Evolutionary conservation across 1,140 invertebrate genomes (phyloP).

Genomic region (Tetranychus urticae): DNA sequence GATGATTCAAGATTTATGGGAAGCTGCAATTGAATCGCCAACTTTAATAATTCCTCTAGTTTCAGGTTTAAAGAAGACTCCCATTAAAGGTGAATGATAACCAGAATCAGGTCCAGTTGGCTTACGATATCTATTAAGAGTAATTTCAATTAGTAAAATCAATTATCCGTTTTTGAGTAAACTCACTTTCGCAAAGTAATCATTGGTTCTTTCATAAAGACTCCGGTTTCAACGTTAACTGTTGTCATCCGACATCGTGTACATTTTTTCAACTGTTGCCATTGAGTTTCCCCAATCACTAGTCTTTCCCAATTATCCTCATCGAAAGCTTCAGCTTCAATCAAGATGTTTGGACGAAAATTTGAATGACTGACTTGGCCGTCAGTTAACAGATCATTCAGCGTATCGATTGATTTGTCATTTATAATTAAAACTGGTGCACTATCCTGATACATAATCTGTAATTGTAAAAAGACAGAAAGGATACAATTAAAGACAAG

Average conservation of each 20-base stretch:
- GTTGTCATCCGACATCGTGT: conserved; percentile 19
- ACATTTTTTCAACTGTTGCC: conserved; percentile 15
- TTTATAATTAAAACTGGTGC: conserved; percentile 15
- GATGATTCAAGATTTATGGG: no score
- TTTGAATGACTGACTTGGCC: conserved; percentile 13
- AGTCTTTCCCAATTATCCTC: conserved; percentile 17
- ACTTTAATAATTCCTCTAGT: not conserved
- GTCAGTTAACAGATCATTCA: conserved; percentile 16
- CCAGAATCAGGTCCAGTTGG: no score
- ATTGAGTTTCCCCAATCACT: conserved; percentile 13
- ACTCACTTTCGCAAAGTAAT: conserved; percentile 15
- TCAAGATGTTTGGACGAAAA: conserved; percentile 16
- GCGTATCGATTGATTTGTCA: conserved; percentile 15
- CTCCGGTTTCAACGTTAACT: conserved; percentile 18
- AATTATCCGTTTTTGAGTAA: not conserved
- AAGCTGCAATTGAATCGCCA: not conserved
- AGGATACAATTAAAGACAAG: not conserved
- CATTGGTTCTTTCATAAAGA: conserved; percentile 17
- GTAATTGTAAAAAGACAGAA: not conserved
- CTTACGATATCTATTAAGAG: no score
- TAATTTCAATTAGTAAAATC: no score
- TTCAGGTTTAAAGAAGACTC: not conserved
- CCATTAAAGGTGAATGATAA: conserved; percentile 1
- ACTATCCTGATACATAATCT: conserved; percentile 4
- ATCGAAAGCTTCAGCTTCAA: conserved; percentile 13